These are phyloP conservation scores for Falco columbarius DNA, from an alignment of 2,797 vertebrate species.

Conservation along the genomic window DNA sequence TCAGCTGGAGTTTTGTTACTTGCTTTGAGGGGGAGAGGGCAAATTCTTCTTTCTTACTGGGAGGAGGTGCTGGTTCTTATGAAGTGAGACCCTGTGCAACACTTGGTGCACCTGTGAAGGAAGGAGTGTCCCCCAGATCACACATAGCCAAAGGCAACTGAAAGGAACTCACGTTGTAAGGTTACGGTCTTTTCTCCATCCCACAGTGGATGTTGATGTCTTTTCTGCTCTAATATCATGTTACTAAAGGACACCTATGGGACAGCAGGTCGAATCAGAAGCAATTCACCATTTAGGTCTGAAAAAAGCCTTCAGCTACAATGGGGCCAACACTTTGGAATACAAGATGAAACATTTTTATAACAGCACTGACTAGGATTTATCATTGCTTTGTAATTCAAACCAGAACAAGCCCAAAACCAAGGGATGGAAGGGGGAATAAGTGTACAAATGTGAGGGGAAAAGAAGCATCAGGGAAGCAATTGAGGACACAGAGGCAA, in stretches of 20 bases:
- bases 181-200: not conserved
- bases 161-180: not conserved
- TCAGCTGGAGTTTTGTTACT: not conserved
- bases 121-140: not conserved
- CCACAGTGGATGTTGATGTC: not conserved
- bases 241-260: not conserved
- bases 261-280: not conserved
- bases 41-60: not conserved
- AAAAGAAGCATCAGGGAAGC: not conserved
- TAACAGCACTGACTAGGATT: not conserved
- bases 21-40: not conserved
- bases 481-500: not conserved
- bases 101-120: not conserved
- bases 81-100: not conserved
- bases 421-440: not conserved
- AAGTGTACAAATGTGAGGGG: not conserved
- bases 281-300: not conserved
- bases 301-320: conserved; percentile 1
- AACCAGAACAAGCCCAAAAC: not conserved
- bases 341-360: not conserved
- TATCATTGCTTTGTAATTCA: conserved; percentile 13
- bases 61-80: not conserved
- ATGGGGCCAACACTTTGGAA: not conserved
- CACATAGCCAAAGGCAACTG: not conserved
- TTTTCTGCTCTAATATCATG: not conserved